Conservation (phyloP, 1,140 invertebrate species). For the Daktulosphaira vitifoliae region DNA sequence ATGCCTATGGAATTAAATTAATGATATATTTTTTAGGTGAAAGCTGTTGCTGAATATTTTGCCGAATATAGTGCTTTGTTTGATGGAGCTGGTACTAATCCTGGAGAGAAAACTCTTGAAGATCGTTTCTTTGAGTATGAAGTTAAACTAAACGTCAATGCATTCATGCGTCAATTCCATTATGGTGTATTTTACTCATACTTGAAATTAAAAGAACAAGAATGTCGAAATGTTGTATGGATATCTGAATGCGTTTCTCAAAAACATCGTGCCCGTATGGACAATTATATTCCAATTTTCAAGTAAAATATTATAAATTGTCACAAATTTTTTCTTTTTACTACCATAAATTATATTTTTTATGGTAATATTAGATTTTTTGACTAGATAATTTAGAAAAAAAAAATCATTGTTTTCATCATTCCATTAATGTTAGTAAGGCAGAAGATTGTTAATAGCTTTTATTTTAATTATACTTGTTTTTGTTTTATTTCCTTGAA, state of each 20-base stretch:
- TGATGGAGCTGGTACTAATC: conserved; percentile 94
- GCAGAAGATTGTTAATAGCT: conserved; percentile 8
- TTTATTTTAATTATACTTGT: background rate
- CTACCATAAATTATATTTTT: too few relatives aligned
- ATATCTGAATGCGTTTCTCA: conserved; percentile 99
- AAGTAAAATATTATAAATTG: conserved; percentile 2
- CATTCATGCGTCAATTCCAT: conserved; percentile 98
- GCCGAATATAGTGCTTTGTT: conserved; percentile 94
- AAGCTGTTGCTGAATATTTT: conserved; percentile 96
- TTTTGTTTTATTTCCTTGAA: conserved; percentile 25
- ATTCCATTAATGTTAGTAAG: conserved; percentile 16
- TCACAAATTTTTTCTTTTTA: too few relatives aligned
- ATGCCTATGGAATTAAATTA: background rate
- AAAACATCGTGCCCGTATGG: conserved; percentile 97
- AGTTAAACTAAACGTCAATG: conserved; percentile 92
- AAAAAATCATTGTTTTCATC: conserved; percentile 21
- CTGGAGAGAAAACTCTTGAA: conserved; percentile 97
- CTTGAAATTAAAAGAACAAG: conserved; percentile 98
- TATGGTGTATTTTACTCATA: conserved; percentile 99
- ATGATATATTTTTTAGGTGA: conserved; percentile 40
- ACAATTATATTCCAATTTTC: conserved; percentile 99
- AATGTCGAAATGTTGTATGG: conserved; percentile 99
- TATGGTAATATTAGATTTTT: too few relatives aligned
- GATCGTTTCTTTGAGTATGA: conserved; percentile 99
- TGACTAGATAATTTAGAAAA: too few relatives aligned